A percentile compares a stretch with the other conserved stretches of the same genome.
phyloP scores from a whole-genome alignment of 2,797 vertebrate species.

The Loriculus beryllinus region DNA sequence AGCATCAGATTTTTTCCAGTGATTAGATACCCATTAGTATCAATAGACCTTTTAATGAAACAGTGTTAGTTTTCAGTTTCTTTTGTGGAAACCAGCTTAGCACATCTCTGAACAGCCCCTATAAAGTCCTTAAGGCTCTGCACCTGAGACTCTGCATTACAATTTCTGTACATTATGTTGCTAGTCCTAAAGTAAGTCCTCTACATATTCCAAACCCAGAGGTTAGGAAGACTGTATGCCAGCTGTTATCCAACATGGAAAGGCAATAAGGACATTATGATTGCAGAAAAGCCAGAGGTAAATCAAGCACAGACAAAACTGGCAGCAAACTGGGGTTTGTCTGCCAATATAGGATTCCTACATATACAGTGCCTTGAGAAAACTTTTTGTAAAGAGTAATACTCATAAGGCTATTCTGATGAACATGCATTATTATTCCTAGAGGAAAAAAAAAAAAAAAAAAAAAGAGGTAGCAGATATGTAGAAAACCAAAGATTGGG shows the following conservation, averaged over 20 bases:
- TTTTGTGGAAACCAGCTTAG: neutral
- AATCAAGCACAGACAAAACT: slow-evolving; percentile 37
- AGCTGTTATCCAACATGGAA: neutral
- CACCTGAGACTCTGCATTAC: neutral
- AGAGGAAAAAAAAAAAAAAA: neutral
- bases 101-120: neutral
- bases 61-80: neutral
- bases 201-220: neutral
- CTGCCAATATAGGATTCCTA: neutral
- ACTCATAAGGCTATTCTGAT: neutral
- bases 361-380: neutral
- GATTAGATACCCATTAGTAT: neutral
- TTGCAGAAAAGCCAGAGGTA: neutral
- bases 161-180: neutral
- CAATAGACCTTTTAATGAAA: neutral
- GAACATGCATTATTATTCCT: neutral
- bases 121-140: neutral
- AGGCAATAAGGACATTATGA: neutral
- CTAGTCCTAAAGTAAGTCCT: neutral
- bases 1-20: neutral
- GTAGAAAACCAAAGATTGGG: neutral
- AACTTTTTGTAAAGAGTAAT: slow-evolving; percentile 14
- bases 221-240: slow-evolving; percentile 5
- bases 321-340: neutral
- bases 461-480: neutral